A percentile compares a stretch with the other conserved stretches of the same genome.
Evolutionary conservation across 1,140 invertebrate genomes (phyloP).

Genomic region (Trichonephila clavipes): DNA sequence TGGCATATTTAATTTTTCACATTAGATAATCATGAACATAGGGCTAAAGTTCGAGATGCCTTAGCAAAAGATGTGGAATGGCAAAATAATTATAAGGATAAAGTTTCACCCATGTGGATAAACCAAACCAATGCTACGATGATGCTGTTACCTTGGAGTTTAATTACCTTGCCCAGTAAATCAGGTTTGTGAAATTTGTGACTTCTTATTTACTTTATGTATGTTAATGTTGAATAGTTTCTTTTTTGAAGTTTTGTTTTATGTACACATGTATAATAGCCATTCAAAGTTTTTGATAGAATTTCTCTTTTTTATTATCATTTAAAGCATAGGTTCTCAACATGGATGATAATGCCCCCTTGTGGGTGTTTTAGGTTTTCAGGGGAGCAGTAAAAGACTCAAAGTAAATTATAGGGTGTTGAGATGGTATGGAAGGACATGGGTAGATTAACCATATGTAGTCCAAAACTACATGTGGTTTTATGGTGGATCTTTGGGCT

Average conservation of each 20-base stretch:
- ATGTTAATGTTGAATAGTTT: not conserved
- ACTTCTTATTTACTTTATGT: not conserved
- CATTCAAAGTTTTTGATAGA: no score
- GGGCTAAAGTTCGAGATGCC: slow-evolving; percentile 79
- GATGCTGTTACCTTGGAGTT: slow-evolving; percentile 77
- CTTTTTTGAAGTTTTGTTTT: not conserved
- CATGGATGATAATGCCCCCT: no score
- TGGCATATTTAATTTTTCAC: not conserved
- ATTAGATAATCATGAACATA: slow-evolving; percentile 80
- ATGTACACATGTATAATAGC: no score
- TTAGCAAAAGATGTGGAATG: slow-evolving; percentile 79
- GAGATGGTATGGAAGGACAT: no score
- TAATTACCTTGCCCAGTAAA: slow-evolving; percentile 74
- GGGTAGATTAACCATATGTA: no score
- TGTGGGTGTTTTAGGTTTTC: no score
- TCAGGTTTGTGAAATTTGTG: slow-evolving; percentile 63
- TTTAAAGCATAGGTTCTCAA: no score
- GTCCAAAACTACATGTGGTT: no score
- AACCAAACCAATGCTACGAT: slow-evolving; percentile 79
- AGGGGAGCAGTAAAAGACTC: no score
- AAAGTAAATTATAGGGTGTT: no score
- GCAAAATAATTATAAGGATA: slow-evolving; percentile 79
- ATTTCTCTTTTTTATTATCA: no score
- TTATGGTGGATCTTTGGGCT: no score
- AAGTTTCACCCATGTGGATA: slow-evolving; percentile 79